Percentiles rank a stretch among this genome's conserved stretches.
These are phyloP conservation scores for Progne subis DNA, from an alignment of 2,113 vertebrate genomes.

Conservation along the genomic window DNA sequence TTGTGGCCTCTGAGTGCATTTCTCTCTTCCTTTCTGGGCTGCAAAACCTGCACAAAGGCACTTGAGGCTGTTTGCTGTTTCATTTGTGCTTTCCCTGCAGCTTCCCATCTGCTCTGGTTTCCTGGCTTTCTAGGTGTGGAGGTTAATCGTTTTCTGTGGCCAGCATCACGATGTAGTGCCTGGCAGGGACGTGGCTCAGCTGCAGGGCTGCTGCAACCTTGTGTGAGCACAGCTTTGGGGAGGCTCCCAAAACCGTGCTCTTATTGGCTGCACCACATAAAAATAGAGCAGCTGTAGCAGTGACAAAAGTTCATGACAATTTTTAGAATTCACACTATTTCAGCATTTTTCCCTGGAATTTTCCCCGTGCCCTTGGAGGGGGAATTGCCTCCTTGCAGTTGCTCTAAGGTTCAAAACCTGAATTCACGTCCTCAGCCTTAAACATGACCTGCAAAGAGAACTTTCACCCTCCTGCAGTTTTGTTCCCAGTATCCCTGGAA, in stretches of 20 bases:
- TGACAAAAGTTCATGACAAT: neutral
- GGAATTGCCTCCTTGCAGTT: neutral
- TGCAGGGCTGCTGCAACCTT: neutral
- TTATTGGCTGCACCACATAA: neutral
- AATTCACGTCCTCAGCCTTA: neutral
- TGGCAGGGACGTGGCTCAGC: accelerated
- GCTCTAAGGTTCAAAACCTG: neutral
- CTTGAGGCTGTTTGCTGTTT: neutral
- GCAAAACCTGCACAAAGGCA: neutral
- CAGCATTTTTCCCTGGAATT: neutral
- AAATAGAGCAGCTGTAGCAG: neutral
- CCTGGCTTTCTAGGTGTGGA: neutral
- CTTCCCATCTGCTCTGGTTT: neutral
- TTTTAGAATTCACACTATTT: neutral
- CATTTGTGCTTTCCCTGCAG: neutral
- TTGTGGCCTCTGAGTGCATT: neutral
- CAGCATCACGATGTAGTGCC: accelerated
- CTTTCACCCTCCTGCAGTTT: neutral
- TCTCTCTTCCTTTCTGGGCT: neutral
- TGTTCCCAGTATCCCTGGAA: neutral
- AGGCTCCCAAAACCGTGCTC: neutral
- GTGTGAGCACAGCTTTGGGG: neutral
- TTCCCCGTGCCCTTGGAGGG: neutral
- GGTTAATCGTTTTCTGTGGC: neutral
- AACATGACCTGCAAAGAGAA: neutral